Conservation (phyloP, 2,113 vertebrate genomes). For the Prunella himalayana region DNA sequence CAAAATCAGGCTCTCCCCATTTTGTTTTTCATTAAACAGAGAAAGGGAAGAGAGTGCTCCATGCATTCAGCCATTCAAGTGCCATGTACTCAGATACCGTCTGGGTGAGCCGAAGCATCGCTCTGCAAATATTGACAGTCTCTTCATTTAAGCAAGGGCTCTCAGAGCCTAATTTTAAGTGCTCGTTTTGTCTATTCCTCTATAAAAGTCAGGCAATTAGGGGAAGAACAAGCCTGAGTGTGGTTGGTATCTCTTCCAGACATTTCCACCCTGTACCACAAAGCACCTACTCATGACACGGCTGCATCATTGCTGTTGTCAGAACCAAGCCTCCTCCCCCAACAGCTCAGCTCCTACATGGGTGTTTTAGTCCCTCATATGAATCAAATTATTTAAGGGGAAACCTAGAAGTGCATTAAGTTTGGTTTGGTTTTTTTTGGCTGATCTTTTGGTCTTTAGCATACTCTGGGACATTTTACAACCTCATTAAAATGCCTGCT, state of each 20-base stretch:
- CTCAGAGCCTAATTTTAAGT: slow-evolving; percentile 39
- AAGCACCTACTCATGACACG: background rate
- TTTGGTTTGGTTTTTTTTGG: background rate
- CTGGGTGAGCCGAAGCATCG: background rate
- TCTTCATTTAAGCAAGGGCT: slow-evolving; percentile 43
- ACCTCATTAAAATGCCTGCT: background rate
- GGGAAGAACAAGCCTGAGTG: background rate
- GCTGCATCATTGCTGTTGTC: background rate
- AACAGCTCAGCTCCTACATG: background rate
- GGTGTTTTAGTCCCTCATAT: background rate
- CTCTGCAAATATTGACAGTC: slow-evolving; percentile 48
- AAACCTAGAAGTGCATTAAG: background rate
- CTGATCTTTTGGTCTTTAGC: background rate
- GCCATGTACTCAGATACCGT: background rate
- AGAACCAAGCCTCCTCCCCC: background rate
- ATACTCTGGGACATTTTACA: background rate
- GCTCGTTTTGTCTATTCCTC: background rate
- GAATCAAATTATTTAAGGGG: background rate
- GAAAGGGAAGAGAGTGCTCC: background rate
- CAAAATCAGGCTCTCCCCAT: background rate
- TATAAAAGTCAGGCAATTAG: background rate
- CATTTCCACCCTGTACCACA: background rate
- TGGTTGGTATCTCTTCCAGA: background rate
- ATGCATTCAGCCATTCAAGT: slow-evolving; percentile 20
- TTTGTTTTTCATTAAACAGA: slow-evolving; percentile 4